These are phyloP conservation scores for Myiozetetes cayanensis DNA, from an alignment of 2,113 vertebrate genomes.

Conservation along the genomic window DNA sequence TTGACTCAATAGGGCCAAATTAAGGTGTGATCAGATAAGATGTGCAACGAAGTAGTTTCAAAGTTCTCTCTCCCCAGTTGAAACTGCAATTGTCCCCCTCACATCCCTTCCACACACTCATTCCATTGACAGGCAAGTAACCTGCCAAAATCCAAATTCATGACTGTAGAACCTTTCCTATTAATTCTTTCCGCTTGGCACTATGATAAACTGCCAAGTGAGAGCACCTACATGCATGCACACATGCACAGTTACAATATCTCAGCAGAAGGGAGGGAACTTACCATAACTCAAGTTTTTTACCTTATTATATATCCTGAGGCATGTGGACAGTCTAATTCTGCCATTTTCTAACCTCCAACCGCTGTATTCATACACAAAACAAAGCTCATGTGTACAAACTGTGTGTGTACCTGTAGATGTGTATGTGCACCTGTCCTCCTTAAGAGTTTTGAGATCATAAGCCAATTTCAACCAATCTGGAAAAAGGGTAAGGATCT, in stretches of 20 bases:
- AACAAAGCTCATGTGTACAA: background rate
- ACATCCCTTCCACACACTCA: background rate
- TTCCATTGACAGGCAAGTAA: background rate
- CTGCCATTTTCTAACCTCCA: background rate
- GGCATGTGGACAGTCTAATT: background rate
- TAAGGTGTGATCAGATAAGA: background rate
- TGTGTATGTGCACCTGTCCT: background rate
- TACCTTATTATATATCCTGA: background rate
- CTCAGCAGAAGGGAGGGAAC: background rate
- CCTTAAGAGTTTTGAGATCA: background rate
- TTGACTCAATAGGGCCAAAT: background rate
- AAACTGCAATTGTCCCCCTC: background rate
- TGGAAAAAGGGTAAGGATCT: background rate
- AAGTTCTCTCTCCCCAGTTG: background rate
- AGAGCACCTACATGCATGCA: accelerated
- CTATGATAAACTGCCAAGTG: background rate
- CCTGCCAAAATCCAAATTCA: background rate
- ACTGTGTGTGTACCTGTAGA: background rate
- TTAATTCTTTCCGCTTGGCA: background rate
- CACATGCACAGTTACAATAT: background rate
- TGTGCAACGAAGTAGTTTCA: accelerated
- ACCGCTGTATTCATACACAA: background rate
- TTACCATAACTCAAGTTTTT: background rate
- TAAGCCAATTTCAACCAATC: background rate
- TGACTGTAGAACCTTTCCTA: background rate